Percentiles rank a stretch among this genome's conserved stretches.
Evolutionary conservation across 37 sponge, comb jelly and placozoan genomes (phyloP).

Genomic region (Hormiphora californensis): DNA sequence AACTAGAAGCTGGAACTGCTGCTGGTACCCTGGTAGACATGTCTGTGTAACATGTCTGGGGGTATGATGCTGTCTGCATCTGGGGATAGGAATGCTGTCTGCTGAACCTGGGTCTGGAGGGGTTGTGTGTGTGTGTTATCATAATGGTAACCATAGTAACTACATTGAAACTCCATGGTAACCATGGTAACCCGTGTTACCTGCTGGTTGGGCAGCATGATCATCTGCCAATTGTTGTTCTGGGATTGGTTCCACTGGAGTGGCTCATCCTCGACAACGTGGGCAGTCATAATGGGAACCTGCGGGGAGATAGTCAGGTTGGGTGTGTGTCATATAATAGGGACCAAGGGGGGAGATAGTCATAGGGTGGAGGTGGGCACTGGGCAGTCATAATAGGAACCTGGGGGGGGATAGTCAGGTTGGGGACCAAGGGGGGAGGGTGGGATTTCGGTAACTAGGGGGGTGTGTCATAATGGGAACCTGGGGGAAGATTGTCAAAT

Average conservation of each 20-base stretch:
- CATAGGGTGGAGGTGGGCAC: neutral
- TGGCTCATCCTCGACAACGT: constrained; percentile 3
- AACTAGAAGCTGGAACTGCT: neutral
- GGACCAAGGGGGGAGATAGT: neutral
- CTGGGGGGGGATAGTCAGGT: too few relatives aligned
- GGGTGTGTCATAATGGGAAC: too few relatives aligned
- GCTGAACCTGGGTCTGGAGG: too few relatives aligned
- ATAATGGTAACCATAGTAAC: too few relatives aligned
- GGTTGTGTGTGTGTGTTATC: too few relatives aligned
- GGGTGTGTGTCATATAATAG: neutral
- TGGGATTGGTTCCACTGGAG: neutral
- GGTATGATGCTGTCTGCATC: too few relatives aligned
- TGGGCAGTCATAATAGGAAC: too few relatives aligned
- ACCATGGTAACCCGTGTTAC: neutral
- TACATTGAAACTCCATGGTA: too few relatives aligned
- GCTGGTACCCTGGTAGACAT: neutral
- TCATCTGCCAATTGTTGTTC: constrained; percentile 33
- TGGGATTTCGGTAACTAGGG: too few relatives aligned
- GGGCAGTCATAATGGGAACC: neutral
- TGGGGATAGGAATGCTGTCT: too few relatives aligned
- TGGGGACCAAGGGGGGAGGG: too few relatives aligned
- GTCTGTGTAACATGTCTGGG: neutral
- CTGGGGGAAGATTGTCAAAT: too few relatives aligned
- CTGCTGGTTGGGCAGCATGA: neutral
- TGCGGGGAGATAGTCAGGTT: neutral